These are phyloP conservation scores for Campylomormyrus numenius DNA, from an alignment of 2,113 vertebrate genomes.

Conservation along the genomic window DNA sequence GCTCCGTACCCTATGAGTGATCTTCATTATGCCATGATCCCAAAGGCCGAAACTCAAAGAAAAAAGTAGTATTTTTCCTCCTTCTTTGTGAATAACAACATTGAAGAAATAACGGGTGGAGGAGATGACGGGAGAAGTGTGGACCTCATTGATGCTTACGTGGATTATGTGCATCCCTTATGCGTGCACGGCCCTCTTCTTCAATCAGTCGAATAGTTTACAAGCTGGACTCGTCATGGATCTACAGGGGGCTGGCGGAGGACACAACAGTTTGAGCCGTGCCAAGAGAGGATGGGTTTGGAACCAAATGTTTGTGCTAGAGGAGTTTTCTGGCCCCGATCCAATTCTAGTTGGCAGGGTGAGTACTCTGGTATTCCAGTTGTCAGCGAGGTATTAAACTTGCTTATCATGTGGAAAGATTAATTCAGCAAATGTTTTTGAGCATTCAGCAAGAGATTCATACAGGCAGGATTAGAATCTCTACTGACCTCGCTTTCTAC, in stretches of 20 bases:
- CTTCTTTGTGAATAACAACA: slow-evolving; percentile 44
- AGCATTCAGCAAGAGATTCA: slow-evolving; percentile 1
- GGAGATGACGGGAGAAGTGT: slow-evolving; percentile 80
- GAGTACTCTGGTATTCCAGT: slow-evolving; percentile 60
- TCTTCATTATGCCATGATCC: slow-evolving; percentile 75
- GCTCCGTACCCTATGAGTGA: slow-evolving; percentile 72
- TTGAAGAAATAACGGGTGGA: slow-evolving; percentile 68
- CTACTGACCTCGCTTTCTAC: neutral
- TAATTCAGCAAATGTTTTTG: slow-evolving; percentile 55
- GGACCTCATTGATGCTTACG: slow-evolving; percentile 86
- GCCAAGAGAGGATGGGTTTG: slow-evolving; percentile 99
- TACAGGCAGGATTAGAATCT: neutral
- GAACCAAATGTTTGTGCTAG: slow-evolving; percentile 99
- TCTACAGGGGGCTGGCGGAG: slow-evolving; percentile 70
- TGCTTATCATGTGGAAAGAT: slow-evolving; percentile 64
- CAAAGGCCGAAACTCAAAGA: slow-evolving; percentile 68
- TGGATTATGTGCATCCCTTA: slow-evolving; percentile 88
- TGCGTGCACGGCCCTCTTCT: slow-evolving; percentile 66
- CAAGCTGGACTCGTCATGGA: slow-evolving; percentile 65
- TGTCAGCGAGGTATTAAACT: slow-evolving; percentile 66
- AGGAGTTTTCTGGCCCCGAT: slow-evolving; percentile 99
- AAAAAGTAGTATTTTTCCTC: slow-evolving; percentile 72
- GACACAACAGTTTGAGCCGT: slow-evolving; percentile 85
- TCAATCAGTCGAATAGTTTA: slow-evolving; percentile 69
- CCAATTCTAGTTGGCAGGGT: slow-evolving; percentile 98